Evolutionary conservation across 2,113 vertebrate species (phyloP), one percentile per base, ranked within the genome.

Genomic region (rabbit (Oryctolagus cuniculus)): DNA sequence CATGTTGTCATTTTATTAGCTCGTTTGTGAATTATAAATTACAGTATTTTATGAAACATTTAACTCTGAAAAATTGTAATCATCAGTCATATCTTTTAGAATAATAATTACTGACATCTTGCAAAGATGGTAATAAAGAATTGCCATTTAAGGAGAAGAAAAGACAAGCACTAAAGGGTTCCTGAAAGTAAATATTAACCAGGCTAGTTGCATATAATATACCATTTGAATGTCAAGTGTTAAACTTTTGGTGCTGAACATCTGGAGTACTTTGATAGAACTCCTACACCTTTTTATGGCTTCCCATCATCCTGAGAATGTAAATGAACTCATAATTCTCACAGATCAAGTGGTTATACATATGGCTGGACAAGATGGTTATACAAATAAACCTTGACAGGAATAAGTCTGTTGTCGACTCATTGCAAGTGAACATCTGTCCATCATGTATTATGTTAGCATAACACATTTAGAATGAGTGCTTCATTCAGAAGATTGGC

Each of bases 311-410:
- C 17, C 63, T 91, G 55, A 91, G 77, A 87, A 93, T 58, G 53
- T 58, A 73, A 79, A 85, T 84, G 86, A 96, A 36, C 49, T 74
- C 84, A 70, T 94, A 91, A 90, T 36, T 95, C 77, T 80, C 63
- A 84, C 51, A n/a, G 55, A 93, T 94, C 80, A 87, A 95, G 73
- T 44, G 84, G 36, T 58, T 89, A 61, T 78, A 25, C 80, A 81
- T 96, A 91, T 82, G 95, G 87, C 77, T 2, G 0, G 58, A 34
- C 80, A 97, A 95, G 75, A 95, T 87, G 87, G 72, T 38, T 89
- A 74, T 55, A 89, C 89, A 88, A 94, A 96, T 93, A 97, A 89
- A 95, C 55, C 77, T 93, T 78, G 79, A 93, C 75, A 74, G 94
- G 84, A 94, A 90, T 72, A 70, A 87, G 38, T 89, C 61, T 91